These are phyloP conservation scores for Prionace glauca DNA, from an alignment of 2,797 vertebrate genomes.

Conservation along the genomic window DNA sequence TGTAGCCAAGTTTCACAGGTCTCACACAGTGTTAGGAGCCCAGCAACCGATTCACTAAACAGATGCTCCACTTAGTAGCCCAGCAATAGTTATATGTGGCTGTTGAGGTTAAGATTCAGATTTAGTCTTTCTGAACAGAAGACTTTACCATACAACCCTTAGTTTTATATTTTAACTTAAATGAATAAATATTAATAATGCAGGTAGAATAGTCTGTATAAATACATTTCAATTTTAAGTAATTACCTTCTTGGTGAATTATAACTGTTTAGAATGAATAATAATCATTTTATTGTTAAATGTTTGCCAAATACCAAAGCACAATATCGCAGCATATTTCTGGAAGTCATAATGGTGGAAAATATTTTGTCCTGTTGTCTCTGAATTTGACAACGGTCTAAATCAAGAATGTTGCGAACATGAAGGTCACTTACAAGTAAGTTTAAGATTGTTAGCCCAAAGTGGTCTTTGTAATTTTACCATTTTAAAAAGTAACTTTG, in stretches of 20 bases:
- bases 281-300: not conserved
- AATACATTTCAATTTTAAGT: not conserved
- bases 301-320: not conserved
- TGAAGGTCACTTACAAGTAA: not conserved
- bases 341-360: not conserved
- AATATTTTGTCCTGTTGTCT: not conserved
- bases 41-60: no score
- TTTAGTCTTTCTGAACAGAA: not conserved
- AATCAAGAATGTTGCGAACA: not conserved
- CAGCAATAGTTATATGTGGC: not conserved
- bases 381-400: not conserved
- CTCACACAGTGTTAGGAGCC: no score
- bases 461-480: not conserved
- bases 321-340: not conserved
- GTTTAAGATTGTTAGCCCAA: not conserved
- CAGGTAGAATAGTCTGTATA: not conserved
- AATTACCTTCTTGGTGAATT: not conserved
- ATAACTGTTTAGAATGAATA: not conserved
- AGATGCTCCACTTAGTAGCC: not conserved
- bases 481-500: slow-evolving; percentile 23
- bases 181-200: not conserved
- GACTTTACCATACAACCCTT: not conserved
- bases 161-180: not conserved
- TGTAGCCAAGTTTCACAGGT: no score
- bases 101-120: not conserved